phyloP scores from a whole-genome alignment of 2,797 vertebrate species.

The Siniperca undulata region DNA sequence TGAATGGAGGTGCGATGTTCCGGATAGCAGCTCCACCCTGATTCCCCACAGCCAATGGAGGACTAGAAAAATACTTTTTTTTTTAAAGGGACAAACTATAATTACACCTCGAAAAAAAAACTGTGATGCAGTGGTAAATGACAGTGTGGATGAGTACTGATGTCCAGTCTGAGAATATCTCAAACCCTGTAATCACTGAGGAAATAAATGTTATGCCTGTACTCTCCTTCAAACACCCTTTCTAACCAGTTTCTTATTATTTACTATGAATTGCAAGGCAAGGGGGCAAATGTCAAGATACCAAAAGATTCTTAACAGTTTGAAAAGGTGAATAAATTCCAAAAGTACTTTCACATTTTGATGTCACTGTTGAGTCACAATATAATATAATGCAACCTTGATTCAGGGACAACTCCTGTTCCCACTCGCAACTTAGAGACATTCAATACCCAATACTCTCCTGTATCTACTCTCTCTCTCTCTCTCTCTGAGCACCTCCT shows the following conservation, averaged over 20 bases:
- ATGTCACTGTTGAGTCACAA: background rate
- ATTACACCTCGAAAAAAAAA: slow-evolving; percentile 23
- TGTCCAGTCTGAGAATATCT: slow-evolving; percentile 39
- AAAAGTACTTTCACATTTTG: background rate
- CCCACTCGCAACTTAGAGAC: background rate
- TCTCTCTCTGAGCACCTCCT: background rate
- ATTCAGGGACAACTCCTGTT: slow-evolving; percentile 3
- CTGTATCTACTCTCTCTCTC: background rate
- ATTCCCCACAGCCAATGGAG: slow-evolving; percentile 70
- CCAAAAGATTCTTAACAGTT: background rate
- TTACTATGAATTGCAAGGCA: no score
- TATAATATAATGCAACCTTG: background rate
- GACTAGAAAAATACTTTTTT: background rate
- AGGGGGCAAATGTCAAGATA: background rate
- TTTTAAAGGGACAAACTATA: slow-evolving; percentile 23
- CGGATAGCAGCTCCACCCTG: slow-evolving; percentile 72
- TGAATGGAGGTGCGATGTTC: slow-evolving; percentile 62
- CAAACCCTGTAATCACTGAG: slow-evolving; percentile 26
- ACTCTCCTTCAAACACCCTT: background rate
- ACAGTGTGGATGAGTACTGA: slow-evolving; percentile 21
- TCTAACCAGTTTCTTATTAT: background rate
- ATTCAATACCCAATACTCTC: background rate
- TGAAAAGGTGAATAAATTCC: background rate
- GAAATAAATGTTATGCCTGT: slow-evolving; percentile 10
- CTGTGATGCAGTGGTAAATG: slow-evolving; percentile 19